Percentiles rank a stretch among this genome's conserved stretches.
phyloP scores from a whole-genome alignment of 2,113 vertebrate genomes.

The Syrmaticus mikado region DNA sequence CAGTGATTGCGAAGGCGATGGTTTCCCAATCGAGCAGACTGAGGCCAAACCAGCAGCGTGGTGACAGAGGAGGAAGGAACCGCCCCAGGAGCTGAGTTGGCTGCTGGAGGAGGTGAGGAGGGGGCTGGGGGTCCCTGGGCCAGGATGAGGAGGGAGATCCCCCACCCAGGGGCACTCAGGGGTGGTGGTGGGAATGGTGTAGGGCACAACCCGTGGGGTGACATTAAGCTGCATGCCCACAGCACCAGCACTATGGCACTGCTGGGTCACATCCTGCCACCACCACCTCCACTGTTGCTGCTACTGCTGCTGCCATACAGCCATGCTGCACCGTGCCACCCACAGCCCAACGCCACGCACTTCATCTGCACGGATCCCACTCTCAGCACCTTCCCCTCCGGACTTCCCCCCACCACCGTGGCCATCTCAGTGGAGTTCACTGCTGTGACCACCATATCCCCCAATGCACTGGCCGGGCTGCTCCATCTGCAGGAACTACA shows the following conservation, averaged over 20 bases:
- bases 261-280: neutral
- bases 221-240: neutral
- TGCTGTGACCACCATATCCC: constrained; percentile 74
- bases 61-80: neutral
- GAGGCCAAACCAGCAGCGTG: neutral
- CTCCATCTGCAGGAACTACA: constrained; percentile 82
- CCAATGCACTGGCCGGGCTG: constrained; percentile 61
- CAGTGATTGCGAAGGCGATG: neutral
- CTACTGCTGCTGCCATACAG: neutral
- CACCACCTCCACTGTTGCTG: neutral
- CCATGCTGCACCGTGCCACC: neutral
- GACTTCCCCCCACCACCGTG: constrained; percentile 70
- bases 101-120: neutral
- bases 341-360: neutral
- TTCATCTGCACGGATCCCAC: constrained; percentile 74
- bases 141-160: neutral
- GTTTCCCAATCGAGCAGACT: neutral
- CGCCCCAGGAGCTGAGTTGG: neutral
- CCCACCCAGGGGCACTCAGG: neutral
- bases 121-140: neutral
- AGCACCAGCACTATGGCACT: neutral
- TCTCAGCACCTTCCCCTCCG: constrained; percentile 69
- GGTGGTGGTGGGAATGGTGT: rapidly evolving
- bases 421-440: constrained; percentile 84
- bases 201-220: neutral